A percentile compares a stretch with the other conserved stretches of the same genome.
Conservation (phyloP, 2,888 invertebrate species). For the Nemoura dubitans region DNA sequence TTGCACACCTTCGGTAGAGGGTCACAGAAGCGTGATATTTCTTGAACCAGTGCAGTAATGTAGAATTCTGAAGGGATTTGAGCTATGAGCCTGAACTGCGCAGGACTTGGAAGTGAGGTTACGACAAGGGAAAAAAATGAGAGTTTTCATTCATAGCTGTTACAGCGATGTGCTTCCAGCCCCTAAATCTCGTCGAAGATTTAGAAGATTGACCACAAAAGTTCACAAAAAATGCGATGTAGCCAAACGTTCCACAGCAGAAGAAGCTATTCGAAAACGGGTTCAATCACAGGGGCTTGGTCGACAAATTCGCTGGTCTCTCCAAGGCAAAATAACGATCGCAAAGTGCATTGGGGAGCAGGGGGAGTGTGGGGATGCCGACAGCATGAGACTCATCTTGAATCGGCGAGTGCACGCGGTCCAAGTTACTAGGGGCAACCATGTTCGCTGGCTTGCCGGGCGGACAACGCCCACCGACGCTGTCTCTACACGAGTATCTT, state of each 20-base stretch:
- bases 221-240: neutral
- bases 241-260: neutral
- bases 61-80: neutral
- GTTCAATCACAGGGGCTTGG: neutral
- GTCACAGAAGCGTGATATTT: neutral
- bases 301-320: neutral
- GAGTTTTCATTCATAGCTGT: neutral
- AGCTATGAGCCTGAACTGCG: neutral
- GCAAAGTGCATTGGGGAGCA: neutral
- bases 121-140: neutral
- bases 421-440: constrained; percentile 17
- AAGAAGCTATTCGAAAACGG: neutral
- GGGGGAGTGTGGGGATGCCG: neutral
- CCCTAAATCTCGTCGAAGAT: neutral
- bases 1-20: neutral
- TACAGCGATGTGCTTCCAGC: neutral
- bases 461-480: constrained; percentile 30
- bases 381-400: neutral
- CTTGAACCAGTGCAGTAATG: neutral
- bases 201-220: neutral
- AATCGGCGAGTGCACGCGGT: neutral
- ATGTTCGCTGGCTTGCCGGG: neutral
- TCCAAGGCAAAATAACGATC: neutral
- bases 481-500: neutral
- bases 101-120: neutral